Base-by-base conservation (phyloP, 2,888 invertebrate species). In the Xanthia icteritia region DNA sequence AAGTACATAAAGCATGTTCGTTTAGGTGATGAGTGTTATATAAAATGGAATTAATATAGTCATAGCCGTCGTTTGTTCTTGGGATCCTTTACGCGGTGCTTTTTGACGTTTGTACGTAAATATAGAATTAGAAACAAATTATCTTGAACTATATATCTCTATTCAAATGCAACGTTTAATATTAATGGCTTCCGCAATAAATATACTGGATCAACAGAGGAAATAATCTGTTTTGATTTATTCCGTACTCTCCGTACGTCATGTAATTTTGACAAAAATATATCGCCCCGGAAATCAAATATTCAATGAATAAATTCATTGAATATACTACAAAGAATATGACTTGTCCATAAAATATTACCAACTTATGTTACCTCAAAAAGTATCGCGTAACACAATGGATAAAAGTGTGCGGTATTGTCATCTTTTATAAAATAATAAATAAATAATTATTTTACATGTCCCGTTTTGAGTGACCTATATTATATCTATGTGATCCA, bases 11-110 rank as follows among this genome's bases (percentile, higher is more conserved):
- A 91, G 91, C 91, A 92, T 93, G 93, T 91, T 93, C 91, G 93
- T 94, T 83, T 95, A 95, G 94, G 91, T 92, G 92, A 93, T 95
- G 95, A 91, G 93, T 95, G 95, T 95, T 94, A 92, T 92, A 82
- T 91, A 93, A 94, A 94, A 92, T 90, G 90, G 91, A 93, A 92
- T 92, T 92, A 94, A 93, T 91, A 91, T 93, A 93, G 92, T 90
- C 88, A 93, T 92, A 93, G 92, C 90, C 92, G 91, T 94, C 81
- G 91, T 91, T 93, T 90, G 91, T 89, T 92, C 91, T 90, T 91
- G 89, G 89, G 79, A 79, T 88, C 87, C 77, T 75, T 70, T 78
- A 77, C 83, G 83, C 83, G 88, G 82, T 86, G 77, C 81, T 83
- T 82, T 88, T 86, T 85, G 82, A 89, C 84, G 86, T 82, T 63